phyloP scores from a whole-genome alignment of 2,113 vertebrate species.

The Pionites leucogaster region DNA sequence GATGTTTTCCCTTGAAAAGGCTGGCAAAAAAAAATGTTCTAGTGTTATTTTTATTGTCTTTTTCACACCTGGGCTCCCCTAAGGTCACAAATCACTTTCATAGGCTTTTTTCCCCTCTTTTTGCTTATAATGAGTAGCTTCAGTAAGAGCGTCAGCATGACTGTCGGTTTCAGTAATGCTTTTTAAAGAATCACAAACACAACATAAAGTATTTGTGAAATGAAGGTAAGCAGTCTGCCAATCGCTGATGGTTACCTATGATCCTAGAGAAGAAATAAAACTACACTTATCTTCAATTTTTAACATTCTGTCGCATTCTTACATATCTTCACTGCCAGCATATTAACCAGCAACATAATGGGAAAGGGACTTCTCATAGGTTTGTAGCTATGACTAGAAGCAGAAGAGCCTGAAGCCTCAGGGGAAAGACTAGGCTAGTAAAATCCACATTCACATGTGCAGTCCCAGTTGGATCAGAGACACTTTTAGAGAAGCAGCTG shows the following conservation, averaged over 20 bases:
- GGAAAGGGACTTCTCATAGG: background rate
- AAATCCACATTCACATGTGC: background rate
- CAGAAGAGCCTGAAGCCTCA: background rate
- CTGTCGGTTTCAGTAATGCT: background rate
- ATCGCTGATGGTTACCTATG: background rate
- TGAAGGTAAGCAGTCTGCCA: background rate
- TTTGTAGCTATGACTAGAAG: background rate
- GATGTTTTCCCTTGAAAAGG: constrained; percentile 37
- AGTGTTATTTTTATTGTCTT: background rate
- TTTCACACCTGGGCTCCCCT: background rate
- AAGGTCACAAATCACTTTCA: background rate
- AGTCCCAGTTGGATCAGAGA: background rate
- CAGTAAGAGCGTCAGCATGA: background rate
- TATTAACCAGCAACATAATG: background rate
- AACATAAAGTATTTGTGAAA: background rate
- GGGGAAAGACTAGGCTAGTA: background rate
- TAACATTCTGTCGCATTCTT: background rate
- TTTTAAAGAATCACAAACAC: background rate
- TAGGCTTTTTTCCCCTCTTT: background rate
- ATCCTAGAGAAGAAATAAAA: background rate
- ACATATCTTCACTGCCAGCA: background rate
- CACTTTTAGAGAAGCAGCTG: background rate
- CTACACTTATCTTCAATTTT: background rate
- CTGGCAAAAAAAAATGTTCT: background rate
- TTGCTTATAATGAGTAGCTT: background rate